A percentile compares a stretch with the other conserved stretches of the same genome.
Conservation (phyloP, 1,140 invertebrate genomes). For the Protaetia brevitarsis region DNA sequence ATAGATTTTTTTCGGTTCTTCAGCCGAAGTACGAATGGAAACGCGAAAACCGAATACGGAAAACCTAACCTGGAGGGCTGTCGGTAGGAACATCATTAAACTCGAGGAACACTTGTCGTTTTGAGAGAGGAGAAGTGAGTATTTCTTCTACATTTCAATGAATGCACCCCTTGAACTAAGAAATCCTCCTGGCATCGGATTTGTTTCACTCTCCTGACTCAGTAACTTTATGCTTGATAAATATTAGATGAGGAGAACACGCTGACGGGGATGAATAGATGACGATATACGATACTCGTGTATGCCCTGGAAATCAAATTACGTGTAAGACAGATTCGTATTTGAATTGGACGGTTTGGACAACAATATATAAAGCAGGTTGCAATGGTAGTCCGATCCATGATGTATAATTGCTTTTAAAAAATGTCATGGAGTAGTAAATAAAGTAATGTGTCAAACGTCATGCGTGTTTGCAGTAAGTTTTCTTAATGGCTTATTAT, state of each 20-base stretch:
- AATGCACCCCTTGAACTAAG: not conserved
- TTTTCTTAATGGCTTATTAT: no score
- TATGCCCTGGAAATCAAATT: not conserved
- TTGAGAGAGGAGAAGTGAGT: not conserved
- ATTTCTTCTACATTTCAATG: not conserved
- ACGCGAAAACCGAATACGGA: not conserved
- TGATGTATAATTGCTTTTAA: no score
- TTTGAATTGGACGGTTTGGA: not conserved
- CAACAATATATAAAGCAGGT: no score
- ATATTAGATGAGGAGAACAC: not conserved
- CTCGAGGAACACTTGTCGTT: not conserved
- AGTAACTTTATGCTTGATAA: constrained; percentile 3
- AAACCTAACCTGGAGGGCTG: not conserved
- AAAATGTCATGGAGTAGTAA: no score
- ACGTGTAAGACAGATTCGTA: not conserved
- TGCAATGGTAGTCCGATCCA: no score
- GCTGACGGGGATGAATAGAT: not conserved
- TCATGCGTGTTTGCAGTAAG: no score
- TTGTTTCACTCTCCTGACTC: not conserved
- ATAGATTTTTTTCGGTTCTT: not conserved
- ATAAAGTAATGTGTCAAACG: no score
- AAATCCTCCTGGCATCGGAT: not conserved
- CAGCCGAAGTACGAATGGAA: not conserved
- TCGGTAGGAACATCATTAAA: not conserved
- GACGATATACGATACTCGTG: not conserved